These are phyloP conservation scores for Sarcophaga subvicina DNA, from an alignment of 2,888 invertebrate genomes.

Conservation along the genomic window DNA sequence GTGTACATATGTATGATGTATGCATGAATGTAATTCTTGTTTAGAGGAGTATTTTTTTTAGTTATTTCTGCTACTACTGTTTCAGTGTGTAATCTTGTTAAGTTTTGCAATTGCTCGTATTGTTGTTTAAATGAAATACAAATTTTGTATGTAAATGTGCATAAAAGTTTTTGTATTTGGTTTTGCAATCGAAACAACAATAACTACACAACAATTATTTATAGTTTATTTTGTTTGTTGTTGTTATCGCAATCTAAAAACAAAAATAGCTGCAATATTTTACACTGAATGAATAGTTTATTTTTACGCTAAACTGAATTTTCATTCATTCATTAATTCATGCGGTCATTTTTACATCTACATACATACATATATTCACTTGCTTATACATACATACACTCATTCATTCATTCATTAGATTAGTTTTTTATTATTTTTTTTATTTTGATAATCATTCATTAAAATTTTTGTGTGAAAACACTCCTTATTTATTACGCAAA, in stretches of 20 bases:
- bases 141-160: not conserved
- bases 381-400: slow-evolving; percentile 35
- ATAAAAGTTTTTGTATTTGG: not conserved
- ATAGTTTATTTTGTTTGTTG: slow-evolving; percentile 15
- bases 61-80: not conserved
- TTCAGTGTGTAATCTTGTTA: not conserved
- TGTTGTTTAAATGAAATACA: slow-evolving; percentile 36
- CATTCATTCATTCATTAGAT: slow-evolving; percentile 32
- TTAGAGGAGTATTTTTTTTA: not conserved
- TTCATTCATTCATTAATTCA: slow-evolving; percentile 58
- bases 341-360: not conserved
- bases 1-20: not conserved
- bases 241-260: slow-evolving; percentile 53
- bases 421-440: slow-evolving; percentile 17
- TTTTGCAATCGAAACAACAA: slow-evolving; percentile 39
- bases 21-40: not conserved
- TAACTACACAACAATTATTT: slow-evolving; percentile 21
- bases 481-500: slow-evolving; percentile 22
- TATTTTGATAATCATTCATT: slow-evolving; percentile 43
- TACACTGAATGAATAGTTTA: slow-evolving; percentile 50
- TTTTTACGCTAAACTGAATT: slow-evolving; percentile 60
- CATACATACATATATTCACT: not conserved
- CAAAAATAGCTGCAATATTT: slow-evolving; percentile 43
- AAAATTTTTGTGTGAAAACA: slow-evolving; percentile 41
- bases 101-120: not conserved